Evolutionary conservation across 2,113 vertebrate species (phyloP).

Genomic region (Trematocara marginatum): DNA sequence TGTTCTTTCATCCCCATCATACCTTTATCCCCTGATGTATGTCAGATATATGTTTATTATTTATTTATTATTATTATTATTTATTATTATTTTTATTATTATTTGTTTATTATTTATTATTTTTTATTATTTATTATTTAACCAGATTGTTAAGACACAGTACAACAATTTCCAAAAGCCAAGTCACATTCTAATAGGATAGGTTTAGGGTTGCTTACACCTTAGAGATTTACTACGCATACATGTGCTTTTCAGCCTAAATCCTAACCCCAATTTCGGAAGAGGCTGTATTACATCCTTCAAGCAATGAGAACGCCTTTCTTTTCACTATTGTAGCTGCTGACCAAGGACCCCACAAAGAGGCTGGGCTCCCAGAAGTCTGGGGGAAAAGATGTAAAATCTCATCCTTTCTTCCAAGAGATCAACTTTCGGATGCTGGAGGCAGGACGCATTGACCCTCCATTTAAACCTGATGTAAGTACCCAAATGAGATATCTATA

Average conservation of each 20-base stretch:
- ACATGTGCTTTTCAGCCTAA: not conserved
- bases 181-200: not conserved
- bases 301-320: not conserved
- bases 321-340: constrained; percentile 57
- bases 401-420: constrained; percentile 74
- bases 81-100: not conserved
- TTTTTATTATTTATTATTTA: not conserved
- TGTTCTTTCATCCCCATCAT: not conserved
- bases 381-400: constrained; percentile 62
- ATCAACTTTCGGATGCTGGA: constrained; percentile 85
- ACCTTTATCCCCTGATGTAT: not conserved
- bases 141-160: not conserved
- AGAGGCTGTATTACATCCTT: not conserved
- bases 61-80: no score
- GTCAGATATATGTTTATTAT: not conserved
- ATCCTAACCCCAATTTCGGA: not conserved
- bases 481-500: not conserved
- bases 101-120: no score
- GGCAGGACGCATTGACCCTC: constrained; percentile 70
- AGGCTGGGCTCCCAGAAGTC: constrained; percentile 67
- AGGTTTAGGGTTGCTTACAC: not conserved
- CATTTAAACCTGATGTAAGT: constrained; percentile 79
- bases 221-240: not conserved
- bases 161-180: not conserved
- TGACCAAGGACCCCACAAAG: constrained; percentile 72